Percentiles rank a stretch among this genome's conserved stretches.
Evolutionary conservation across 2,113 vertebrate species (phyloP).

Genomic region (Cathartes aura): DNA sequence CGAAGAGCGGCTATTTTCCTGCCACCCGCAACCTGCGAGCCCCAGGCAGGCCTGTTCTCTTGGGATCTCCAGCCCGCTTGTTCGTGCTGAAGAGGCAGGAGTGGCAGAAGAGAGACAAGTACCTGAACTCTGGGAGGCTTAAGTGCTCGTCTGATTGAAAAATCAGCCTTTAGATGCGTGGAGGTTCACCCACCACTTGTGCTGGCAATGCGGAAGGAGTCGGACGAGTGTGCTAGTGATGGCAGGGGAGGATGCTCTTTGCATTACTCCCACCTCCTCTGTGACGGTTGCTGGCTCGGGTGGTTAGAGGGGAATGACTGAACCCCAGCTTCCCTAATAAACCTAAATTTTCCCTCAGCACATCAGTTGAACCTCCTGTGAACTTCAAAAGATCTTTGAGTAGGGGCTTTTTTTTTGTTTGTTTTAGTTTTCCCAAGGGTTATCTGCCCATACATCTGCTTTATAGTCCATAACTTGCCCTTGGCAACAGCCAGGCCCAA

Average conservation of each 20-base stretch:
- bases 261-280: background rate
- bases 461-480: background rate
- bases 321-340: background rate
- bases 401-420: background rate
- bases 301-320: background rate
- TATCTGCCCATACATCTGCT: background rate
- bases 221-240: background rate
- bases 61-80: conserved; percentile 39
- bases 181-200: conserved; percentile 20
- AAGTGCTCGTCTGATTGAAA: conserved; percentile 55
- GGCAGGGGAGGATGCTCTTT: background rate
- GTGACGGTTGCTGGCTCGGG: background rate
- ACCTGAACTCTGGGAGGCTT: conserved; percentile 40
- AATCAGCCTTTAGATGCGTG: background rate
- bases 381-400: background rate
- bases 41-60: background rate
- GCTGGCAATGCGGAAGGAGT: background rate
- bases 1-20: background rate
- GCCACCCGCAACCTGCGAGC: background rate
- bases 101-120: conserved; percentile 23
- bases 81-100: background rate
- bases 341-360: background rate
- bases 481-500: background rate
- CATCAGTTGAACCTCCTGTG: background rate
- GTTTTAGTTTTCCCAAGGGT: background rate